phyloP scores from a whole-genome alignment of 2,797 vertebrate genomes.

The Pipistrellus nathusii region DNA sequence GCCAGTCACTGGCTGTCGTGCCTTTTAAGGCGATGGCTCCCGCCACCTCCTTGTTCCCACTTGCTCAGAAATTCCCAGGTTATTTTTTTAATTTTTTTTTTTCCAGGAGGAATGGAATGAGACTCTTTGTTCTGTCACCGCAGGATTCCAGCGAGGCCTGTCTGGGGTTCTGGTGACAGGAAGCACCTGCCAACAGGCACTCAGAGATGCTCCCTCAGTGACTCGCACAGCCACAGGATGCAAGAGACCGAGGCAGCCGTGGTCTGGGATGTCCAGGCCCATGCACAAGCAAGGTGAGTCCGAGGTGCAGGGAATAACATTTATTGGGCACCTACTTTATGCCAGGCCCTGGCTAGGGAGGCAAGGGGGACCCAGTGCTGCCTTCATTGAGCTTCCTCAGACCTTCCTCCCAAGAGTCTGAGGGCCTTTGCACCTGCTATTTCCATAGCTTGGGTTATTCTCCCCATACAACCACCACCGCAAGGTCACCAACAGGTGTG shows the following conservation, averaged over 20 bases:
- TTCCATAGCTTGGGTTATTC: not conserved
- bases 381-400: not conserved
- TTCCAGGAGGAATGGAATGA: constrained; percentile 71
- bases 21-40: constrained; percentile 77
- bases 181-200: not conserved
- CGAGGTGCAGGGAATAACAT: fast-evolving
- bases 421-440: not conserved
- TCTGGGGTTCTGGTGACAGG: constrained; percentile 1
- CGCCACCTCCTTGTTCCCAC: constrained; percentile 69
- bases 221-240: not conserved
- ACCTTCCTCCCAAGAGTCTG: not conserved
- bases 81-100: constrained; percentile 1
- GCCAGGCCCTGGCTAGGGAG: no score
- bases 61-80: constrained; percentile 75
- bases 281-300: fast-evolving
- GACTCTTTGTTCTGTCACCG: constrained; percentile 26
- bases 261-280: not conserved
- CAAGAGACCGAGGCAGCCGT: fast-evolving
- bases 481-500: not conserved
- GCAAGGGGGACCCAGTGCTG: not conserved
- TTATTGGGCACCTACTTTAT: not conserved
- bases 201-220: not conserved
- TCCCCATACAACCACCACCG: fast-evolving
- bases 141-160: constrained; percentile 34
- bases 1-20: not conserved